phyloP scores from a whole-genome alignment of 2,888 invertebrate genomes.

The Clanis bilineata region DNA sequence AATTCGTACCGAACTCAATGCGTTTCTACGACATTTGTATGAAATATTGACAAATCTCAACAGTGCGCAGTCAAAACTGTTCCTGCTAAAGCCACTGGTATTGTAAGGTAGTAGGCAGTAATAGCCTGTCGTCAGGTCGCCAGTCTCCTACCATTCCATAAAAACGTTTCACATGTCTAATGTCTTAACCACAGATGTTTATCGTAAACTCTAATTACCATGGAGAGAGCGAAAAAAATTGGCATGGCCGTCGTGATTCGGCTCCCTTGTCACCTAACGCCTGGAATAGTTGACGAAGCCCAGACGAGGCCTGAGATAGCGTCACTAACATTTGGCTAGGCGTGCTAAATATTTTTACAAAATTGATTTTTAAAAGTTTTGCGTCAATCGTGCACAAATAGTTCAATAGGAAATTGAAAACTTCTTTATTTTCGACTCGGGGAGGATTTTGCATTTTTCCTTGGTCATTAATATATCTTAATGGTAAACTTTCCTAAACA shows the following conservation, averaged over 20 bases:
- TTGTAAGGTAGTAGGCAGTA: too few relatives aligned
- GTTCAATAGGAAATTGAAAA: background rate
- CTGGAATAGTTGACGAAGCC: constrained; percentile 3
- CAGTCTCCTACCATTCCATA: background rate
- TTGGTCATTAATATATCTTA: background rate
- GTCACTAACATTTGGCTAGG: background rate
- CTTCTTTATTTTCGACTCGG: background rate
- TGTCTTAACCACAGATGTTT: background rate
- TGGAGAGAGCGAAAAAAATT: background rate
- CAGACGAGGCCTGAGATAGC: constrained; percentile 1
- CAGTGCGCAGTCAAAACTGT: too few relatives aligned
- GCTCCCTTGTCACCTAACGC: constrained; percentile 4
- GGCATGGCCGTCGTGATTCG: background rate
- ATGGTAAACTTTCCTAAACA: background rate
- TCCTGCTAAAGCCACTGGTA: too few relatives aligned
- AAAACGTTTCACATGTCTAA: background rate
- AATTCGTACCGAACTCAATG: too few relatives aligned
- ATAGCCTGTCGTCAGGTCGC: too few relatives aligned
- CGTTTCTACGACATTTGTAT: too few relatives aligned
- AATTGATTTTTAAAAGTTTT: background rate
- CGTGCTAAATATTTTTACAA: background rate
- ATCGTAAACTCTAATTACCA: background rate
- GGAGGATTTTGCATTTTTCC: background rate
- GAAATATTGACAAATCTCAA: too few relatives aligned
- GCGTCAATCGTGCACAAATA: background rate